Conservation (phyloP, 2,888 invertebrate genomes). For the Caradrina clavipalpis region DNA sequence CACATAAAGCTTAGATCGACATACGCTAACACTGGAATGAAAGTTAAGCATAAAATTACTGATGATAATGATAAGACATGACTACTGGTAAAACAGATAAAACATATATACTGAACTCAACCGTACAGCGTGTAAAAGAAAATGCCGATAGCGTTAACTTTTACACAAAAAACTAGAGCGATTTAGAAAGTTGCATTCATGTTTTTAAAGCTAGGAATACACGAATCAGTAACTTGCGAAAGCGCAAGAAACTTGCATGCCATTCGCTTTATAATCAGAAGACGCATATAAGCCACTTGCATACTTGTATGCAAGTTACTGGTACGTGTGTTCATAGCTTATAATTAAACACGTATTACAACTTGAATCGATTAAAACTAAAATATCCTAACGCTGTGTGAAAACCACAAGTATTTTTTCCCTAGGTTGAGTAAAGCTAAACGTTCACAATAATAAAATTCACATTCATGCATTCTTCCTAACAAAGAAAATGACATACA, state of each 20-base stretch:
- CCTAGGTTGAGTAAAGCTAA: slow-evolving; percentile 62
- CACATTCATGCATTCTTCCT: slow-evolving; percentile 75
- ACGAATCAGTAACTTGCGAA: neutral
- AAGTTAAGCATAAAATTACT: slow-evolving; percentile 84
- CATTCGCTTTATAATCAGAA: no score
- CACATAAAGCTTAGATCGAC: slow-evolving; percentile 87
- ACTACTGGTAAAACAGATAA: slow-evolving; percentile 67
- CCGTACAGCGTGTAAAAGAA: slow-evolving; percentile 29
- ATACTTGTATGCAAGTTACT: neutral
- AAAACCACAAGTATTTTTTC: slow-evolving; percentile 12
- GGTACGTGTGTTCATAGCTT: neutral
- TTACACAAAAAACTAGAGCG: slow-evolving; percentile 25
- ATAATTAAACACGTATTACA: slow-evolving; percentile 2
- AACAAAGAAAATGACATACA: slow-evolving; percentile 65
- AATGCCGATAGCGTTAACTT: slow-evolving; percentile 21
- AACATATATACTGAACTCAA: slow-evolving; percentile 67
- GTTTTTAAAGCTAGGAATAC: neutral
- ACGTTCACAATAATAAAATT: slow-evolving; percentile 66
- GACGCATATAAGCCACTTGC: neutral
- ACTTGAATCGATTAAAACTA: slow-evolving; percentile 35
- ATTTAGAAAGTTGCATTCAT: slow-evolving; percentile 26
- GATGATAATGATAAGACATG: slow-evolving; percentile 73
- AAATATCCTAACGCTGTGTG: slow-evolving; percentile 44
- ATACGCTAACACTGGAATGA: slow-evolving; percentile 89
- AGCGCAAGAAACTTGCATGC: no score